phyloP scores from a whole-genome alignment of 2,797 vertebrate species.

The Triplophysa yarkandensis region DNA sequence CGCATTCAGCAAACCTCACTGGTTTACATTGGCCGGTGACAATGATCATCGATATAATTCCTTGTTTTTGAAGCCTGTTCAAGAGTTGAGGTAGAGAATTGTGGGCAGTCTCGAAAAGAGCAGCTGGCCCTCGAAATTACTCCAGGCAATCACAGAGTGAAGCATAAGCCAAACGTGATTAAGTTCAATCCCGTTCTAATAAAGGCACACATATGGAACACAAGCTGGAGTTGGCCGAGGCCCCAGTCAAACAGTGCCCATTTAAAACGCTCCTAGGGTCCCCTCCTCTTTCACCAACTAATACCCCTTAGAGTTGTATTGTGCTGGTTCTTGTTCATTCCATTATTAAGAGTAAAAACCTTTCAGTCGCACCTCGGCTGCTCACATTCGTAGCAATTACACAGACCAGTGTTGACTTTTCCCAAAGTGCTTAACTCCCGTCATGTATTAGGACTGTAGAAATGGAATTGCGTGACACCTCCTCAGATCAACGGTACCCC shows the following conservation, averaged over 20 bases:
- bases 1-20: conserved; percentile 1
- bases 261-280: conserved; percentile 62
- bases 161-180: conserved; percentile 55
- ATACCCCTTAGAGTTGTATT: conserved; percentile 58
- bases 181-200: conserved; percentile 55
- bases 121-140: conserved; percentile 56
- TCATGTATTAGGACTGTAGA: conserved; percentile 56
- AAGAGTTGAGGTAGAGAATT: conserved; percentile 43
- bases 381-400: conserved; percentile 69
- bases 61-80: conserved; percentile 22
- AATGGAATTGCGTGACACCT: conserved; percentile 17
- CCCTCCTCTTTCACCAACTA: conserved; percentile 59
- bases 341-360: conserved; percentile 56
- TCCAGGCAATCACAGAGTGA: conserved; percentile 50
- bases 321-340: conserved; percentile 71
- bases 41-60: conserved; percentile 21
- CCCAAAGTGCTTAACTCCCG: conserved; percentile 71
- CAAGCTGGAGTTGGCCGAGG: conserved; percentile 61
- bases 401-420: conserved; percentile 75
- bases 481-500: conserved; percentile 21
- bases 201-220: conserved; percentile 47
- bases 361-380: conserved; percentile 48
- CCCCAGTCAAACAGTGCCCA: conserved; percentile 65
- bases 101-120: conserved; percentile 45
- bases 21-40: conserved; percentile 39